Base-by-base conservation (phyloP, 2,888 invertebrate species). In the Agrotis puta region DNA sequence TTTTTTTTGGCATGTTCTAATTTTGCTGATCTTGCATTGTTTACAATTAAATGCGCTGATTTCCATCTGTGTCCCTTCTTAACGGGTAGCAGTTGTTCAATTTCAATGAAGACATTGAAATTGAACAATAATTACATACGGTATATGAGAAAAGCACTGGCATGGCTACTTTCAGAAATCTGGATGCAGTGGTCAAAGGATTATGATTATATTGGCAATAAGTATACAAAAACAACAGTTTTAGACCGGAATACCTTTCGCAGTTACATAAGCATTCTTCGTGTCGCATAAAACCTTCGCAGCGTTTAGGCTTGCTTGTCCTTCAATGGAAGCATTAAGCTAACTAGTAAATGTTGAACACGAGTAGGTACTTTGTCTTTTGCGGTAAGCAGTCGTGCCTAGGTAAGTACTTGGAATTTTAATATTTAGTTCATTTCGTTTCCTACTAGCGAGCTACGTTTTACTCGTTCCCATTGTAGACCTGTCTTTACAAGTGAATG, bases 381-480 rank as follows among this genome's bases (percentile, higher is more conserved):
- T 85, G 85, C 68, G 87, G 85, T 87, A 63, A 79, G 77, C 70
- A 72, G 77, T 86, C 85, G 85, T 85, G 87, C 63, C 74, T 65
- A 56, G 33, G 56, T 56, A 56, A 33, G 56, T 54, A 64, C 63
- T 69, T 51, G 78, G 74, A 74, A 80, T 81, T 77, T 69, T 78
- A 74, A 76, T 66, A 75, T 83, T 68, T 56, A 9, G 59, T 59
- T 64, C 56, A 66, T 50, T 62, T 18, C 33, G 50, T 80, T 79
- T 82, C 74, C 64, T 69, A 79, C 54, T 62, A 39, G 48, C 48
- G 16, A 24, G 4, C 39, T 13, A 24, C 0, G 27, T 16, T 48
- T 54, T 27, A 43, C 18, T 56, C 27, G 33, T 64, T 45, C 24
- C 51, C 33, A 53, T 56, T 56, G 47, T 50, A 47, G 20, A 61